phyloP scores from a whole-genome alignment of 2,797 vertebrate genomes.

The Clamator glandarius region DNA sequence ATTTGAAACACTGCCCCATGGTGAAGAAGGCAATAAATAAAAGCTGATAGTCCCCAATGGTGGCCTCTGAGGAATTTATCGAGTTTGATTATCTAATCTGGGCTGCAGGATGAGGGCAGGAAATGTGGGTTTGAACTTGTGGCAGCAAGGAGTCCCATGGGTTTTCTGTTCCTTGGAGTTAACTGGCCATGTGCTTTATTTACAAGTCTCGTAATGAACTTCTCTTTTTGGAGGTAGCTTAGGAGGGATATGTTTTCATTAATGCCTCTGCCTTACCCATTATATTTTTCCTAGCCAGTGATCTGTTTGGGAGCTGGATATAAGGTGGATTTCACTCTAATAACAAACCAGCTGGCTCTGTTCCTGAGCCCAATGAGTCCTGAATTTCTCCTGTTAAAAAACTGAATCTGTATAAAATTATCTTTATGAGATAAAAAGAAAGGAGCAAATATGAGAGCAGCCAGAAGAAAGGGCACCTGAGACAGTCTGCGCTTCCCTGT shows the following conservation, averaged over 20 bases:
- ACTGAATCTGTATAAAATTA: background rate
- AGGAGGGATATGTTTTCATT: background rate
- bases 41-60: background rate
- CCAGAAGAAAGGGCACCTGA: background rate
- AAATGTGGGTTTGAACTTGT: rapidly evolving
- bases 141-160: rapidly evolving
- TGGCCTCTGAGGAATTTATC: background rate
- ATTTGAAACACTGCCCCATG: background rate
- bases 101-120: background rate
- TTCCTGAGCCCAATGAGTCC: rapidly evolving
- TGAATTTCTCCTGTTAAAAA: background rate
- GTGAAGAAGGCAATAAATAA: background rate
- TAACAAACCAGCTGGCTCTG: background rate
- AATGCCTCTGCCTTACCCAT: background rate
- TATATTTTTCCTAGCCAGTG: background rate
- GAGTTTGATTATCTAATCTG: background rate
- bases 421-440: background rate
- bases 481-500: background rate
- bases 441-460: background rate
- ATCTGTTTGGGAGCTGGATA: background rate
- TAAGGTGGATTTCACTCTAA: background rate
- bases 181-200: rapidly evolving
- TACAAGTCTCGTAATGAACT: background rate
- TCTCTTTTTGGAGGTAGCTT: background rate
- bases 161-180: background rate